Conservation (phyloP, 1,140 invertebrate genomes). For the Pseudomyrmex gracilis region DNA sequence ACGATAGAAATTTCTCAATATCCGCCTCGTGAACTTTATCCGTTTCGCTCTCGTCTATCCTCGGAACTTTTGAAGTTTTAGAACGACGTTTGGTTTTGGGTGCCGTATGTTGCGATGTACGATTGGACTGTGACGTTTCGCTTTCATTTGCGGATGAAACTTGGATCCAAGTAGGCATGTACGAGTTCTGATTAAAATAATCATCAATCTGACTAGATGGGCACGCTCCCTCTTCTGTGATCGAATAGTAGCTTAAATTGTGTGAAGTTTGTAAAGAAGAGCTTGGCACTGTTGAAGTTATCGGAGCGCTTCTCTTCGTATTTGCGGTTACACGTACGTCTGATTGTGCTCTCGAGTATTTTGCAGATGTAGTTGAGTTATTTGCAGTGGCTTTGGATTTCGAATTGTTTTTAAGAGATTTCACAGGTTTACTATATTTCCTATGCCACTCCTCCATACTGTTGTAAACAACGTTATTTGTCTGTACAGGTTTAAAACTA, state of each 20-base stretch:
- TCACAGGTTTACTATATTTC: neutral
- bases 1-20: constrained; percentile 76
- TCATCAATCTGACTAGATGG: neutral
- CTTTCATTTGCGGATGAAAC: neutral
- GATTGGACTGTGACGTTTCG: neutral
- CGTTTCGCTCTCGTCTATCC: neutral
- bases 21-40: constrained; percentile 18
- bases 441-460: neutral
- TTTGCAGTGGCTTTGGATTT: neutral
- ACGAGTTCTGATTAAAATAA: neutral
- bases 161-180: no score
- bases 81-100: neutral
- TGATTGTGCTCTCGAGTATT: neutral
- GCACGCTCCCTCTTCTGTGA: neutral
- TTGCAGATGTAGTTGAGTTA: neutral
- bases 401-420: neutral
- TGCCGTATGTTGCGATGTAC: no score
- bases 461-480: constrained; percentile 29
- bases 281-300: neutral
- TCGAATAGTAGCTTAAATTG: neutral
- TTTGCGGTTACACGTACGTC: neutral
- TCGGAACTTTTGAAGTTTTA: neutral
- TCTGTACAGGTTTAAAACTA: neutral
- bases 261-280: no score
- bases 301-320: neutral